Evolutionary conservation across 2,113 vertebrate species (phyloP).

Genomic region (Hippocampus comes): DNA sequence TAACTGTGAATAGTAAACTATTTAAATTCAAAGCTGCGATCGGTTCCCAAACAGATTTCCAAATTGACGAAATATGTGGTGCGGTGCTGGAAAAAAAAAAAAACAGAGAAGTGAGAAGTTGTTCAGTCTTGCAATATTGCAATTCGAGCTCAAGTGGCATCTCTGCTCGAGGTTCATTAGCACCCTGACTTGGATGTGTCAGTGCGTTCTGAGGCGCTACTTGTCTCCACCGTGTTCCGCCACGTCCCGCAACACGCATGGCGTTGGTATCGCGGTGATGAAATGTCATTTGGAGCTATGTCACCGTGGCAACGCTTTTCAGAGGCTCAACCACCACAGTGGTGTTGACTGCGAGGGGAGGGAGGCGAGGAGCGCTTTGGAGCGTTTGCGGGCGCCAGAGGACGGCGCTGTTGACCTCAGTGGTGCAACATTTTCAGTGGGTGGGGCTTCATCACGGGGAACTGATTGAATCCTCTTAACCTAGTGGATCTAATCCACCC

Average conservation of each 20-base stretch:
- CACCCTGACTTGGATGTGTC: constrained; percentile 5
- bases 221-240: too few relatives aligned
- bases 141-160: too few relatives aligned
- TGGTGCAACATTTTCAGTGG: constrained; percentile 30
- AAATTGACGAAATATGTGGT: too few relatives aligned
- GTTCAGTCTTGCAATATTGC: too few relatives aligned
- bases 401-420: constrained; percentile 50
- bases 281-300: background rate
- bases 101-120: too few relatives aligned
- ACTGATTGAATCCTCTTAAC: background rate
- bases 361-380: background rate
- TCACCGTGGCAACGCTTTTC: background rate
- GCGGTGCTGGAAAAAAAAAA: too few relatives aligned
- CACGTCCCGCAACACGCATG: background rate
- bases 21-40: too few relatives aligned
- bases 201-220: too few relatives aligned
- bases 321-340: background rate
- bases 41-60: too few relatives aligned
- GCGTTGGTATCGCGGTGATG: constrained; percentile 28
- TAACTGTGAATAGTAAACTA: too few relatives aligned
- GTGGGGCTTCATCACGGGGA: background rate
- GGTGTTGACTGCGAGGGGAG: background rate
- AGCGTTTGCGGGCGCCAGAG: constrained; percentile 35
- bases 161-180: too few relatives aligned
- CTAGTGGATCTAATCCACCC: too few relatives aligned